Base-by-base conservation (phyloP, 2,888 invertebrate genomes). In the Drosophila emarginata region DNA sequence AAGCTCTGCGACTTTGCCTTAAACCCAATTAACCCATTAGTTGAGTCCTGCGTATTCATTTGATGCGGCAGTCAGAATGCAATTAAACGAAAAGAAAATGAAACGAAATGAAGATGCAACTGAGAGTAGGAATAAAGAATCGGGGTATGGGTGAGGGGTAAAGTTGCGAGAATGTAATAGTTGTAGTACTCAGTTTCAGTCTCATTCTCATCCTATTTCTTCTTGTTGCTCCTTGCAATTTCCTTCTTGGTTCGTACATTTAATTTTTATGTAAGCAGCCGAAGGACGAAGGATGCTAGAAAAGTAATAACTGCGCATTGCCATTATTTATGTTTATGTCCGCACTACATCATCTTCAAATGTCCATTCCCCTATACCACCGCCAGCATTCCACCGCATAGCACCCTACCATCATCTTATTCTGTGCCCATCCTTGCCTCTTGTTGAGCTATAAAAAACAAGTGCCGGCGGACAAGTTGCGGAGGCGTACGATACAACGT, bases 281-380 rank as follows among this genome's bases (percentile, higher is more conserved):
- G 64, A 72, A 72, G 70, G 70, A 70, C 65, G 70, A 40, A 70
- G 67, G 68, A 67, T 60, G 59, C 67, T 54, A 67, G 73, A 73
- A 87, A 83, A 87, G 87, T 87, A 83, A 83, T 83, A 83, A 83
- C 87, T 85, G 86, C 82, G 87, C 83, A 81, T 81, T 85, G 79
- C 82, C 82, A 86, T 86, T 87, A 86, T 87, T 86, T 87, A 86
- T 82, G 86, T 86, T 87, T 88, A 86, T 86, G 86, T 85, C 87
- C 87, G 85, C 77, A 81, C 80, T 86, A 87, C 76, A 86, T 86
- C 85, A 86, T 84, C 76, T 76, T 81, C 76, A 85, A 83, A 78
- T 86, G 83, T 85, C 82, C 85, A 77, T 72, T 69, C 6, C 45
- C 67, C 45, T 0, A 4, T 1, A 1, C 32, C 9, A 1, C 32